Evolutionary conservation across 1,140 invertebrate genomes (phyloP).

Genomic region (Pogonomyrmex californicus): DNA sequence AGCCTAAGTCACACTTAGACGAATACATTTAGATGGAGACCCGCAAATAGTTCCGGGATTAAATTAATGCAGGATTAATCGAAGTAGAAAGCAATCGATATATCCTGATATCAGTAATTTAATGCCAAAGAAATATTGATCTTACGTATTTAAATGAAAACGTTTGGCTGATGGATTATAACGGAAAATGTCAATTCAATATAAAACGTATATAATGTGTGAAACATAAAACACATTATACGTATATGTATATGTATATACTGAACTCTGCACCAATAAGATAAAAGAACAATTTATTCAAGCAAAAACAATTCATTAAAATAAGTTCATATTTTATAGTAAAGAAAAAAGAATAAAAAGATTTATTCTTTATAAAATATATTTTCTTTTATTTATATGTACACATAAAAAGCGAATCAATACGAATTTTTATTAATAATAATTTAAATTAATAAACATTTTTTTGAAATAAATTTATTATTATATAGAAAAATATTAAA

Average conservation of each 20-base stretch:
- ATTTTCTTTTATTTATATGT: neutral
- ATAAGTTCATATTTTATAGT: constrained; percentile 13
- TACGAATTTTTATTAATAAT: neutral
- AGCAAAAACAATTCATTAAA: constrained; percentile 8
- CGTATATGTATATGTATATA: neutral
- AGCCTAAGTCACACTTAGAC: constrained; percentile 29
- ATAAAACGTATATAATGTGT: constrained; percentile 33
- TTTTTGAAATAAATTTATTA: constrained; percentile 8
- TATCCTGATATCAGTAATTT: constrained; percentile 48
- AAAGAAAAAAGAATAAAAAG: neutral
- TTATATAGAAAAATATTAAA: constrained; percentile 24
- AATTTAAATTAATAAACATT: neutral
- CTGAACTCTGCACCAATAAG: constrained; percentile 58
- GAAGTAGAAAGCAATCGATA: constrained; percentile 52
- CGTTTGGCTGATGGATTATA: constrained; percentile 42
- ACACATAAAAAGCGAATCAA: neutral
- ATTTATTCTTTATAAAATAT: constrained; percentile 14
- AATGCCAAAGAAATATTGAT: constrained; percentile 40
- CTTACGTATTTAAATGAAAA: constrained; percentile 17
- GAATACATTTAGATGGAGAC: constrained; percentile 30
- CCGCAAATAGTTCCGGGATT: constrained; percentile 48
- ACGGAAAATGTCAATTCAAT: constrained; percentile 24
- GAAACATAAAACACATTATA: constrained; percentile 45
- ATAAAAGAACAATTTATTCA: constrained; percentile 29
- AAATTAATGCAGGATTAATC: constrained; percentile 47